A percentile compares a stretch with the other conserved stretches of the same genome.
phyloP scores from a whole-genome alignment of 2,113 vertebrate species.

The Paraplagusia blochii region DNA sequence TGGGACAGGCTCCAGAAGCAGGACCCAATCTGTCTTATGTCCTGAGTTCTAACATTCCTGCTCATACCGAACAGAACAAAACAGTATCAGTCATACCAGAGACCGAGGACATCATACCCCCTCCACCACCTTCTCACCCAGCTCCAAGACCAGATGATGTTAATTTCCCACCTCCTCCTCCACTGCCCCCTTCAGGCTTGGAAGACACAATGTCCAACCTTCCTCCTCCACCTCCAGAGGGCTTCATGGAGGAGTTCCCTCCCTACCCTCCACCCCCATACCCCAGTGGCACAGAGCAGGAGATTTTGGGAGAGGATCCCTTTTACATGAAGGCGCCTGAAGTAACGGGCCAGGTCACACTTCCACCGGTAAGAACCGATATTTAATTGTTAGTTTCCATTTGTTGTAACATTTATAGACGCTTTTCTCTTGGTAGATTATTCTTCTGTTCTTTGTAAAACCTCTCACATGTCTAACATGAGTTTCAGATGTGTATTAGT shows the following conservation, averaged over 20 bases:
- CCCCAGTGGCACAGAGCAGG: slow-evolving; percentile 87
- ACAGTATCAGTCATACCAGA: slow-evolving; percentile 30
- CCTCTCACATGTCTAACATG: slow-evolving; percentile 29
- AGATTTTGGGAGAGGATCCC: slow-evolving; percentile 82
- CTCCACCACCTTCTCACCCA: slow-evolving; percentile 70
- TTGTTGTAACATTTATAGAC: not conserved
- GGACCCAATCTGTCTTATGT: slow-evolving; percentile 19
- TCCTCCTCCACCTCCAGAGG: slow-evolving; percentile 77
- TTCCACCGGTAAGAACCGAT: slow-evolving; percentile 82
- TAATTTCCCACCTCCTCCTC: slow-evolving; percentile 49
- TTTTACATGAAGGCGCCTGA: slow-evolving; percentile 90
- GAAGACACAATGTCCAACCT: slow-evolving; percentile 66
- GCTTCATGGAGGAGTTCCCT: slow-evolving; percentile 91
- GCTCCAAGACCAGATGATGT: slow-evolving; percentile 71
- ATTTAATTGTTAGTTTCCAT: too few relatives aligned
- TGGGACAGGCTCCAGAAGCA: slow-evolving; percentile 20
- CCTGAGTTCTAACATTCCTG: slow-evolving; percentile 23
- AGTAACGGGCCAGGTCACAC: slow-evolving; percentile 88
- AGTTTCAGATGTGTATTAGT: slow-evolving; percentile 12
- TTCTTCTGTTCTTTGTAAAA: not conserved
- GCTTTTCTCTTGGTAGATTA: not conserved
- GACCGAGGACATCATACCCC: slow-evolving; percentile 61
- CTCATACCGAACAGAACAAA: slow-evolving; percentile 62
- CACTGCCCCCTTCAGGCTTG: slow-evolving; percentile 18
- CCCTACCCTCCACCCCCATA: slow-evolving; percentile 95